A percentile compares a stretch with the other conserved stretches of the same genome.
These are phyloP conservation scores for Pedetes capensis DNA, from an alignment of 2,113 vertebrate species.

Conservation along the genomic window DNA sequence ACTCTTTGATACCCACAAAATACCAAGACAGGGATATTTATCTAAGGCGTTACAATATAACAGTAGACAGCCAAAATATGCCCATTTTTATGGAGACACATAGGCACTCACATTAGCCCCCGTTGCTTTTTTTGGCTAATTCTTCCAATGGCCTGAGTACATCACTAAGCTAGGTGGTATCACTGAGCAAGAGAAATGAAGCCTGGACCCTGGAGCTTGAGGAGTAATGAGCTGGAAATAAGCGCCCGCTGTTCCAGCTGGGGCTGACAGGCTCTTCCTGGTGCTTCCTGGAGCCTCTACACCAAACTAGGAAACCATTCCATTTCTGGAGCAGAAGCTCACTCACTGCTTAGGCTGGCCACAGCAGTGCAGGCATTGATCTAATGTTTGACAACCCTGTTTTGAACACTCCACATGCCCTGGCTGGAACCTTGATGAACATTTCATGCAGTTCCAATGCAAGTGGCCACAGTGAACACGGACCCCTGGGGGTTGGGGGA, in stretches of 20 bases:
- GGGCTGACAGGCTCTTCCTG: not conserved
- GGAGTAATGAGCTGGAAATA: not conserved
- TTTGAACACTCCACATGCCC: too few relatives aligned
- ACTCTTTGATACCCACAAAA: not conserved
- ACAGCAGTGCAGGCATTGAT: not conserved
- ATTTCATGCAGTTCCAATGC: not conserved
- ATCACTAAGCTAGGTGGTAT: conserved; percentile 8
- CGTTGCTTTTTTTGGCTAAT: not conserved
- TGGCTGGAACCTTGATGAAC: not conserved
- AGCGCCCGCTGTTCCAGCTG: not conserved
- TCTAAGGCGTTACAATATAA: not conserved
- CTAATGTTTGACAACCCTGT: not conserved
- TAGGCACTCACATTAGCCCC: not conserved
- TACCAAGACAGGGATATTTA: not conserved
- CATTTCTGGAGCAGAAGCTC: not conserved
- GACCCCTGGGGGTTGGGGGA: not conserved
- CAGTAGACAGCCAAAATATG: too few relatives aligned
- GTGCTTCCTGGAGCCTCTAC: not conserved
- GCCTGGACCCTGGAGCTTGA: not conserved
- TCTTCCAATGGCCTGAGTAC: conserved; percentile 5
- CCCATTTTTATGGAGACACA: not conserved
- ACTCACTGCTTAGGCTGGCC: not conserved
- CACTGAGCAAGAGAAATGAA: conserved; percentile 55
- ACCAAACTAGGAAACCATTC: not conserved
- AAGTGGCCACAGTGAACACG: not conserved